Percentiles rank a stretch among this genome's conserved stretches.
Conservation (phyloP, 2,113 vertebrate genomes). For the Rhabdomys dilectus region DNA sequence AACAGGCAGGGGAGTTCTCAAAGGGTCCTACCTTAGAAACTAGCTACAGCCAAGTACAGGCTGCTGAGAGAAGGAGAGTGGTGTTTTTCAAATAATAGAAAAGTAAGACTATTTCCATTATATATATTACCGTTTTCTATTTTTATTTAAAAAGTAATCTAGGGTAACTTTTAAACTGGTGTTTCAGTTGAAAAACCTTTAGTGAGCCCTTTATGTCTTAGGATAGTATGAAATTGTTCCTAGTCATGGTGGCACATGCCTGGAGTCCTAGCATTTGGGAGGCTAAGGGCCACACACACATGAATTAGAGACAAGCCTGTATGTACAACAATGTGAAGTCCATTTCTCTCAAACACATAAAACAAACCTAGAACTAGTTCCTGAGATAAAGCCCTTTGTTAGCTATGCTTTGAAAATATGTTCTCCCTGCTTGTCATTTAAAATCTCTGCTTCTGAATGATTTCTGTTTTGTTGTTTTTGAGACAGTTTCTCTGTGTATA, state of each 20-base stretch:
- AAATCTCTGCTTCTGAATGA: not conserved
- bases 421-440: not conserved
- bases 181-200: not conserved
- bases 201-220: not conserved
- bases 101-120: not conserved
- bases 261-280: not conserved
- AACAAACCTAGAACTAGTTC: not conserved
- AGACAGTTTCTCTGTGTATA: too few relatives aligned
- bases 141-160: constrained; percentile 17
- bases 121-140: not conserved
- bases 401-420: not conserved
- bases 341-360: not conserved
- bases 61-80: not conserved
- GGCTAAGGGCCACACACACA: not conserved
- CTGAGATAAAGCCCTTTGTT: not conserved
- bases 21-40: not conserved
- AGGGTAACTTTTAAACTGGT: not conserved
- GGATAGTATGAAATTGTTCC: not conserved
- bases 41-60: not conserved
- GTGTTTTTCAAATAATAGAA: not conserved
- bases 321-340: not conserved
- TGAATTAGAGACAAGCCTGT: not conserved
- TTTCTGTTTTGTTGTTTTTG: not conserved
- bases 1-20: not conserved
- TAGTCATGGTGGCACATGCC: not conserved